phyloP scores from a whole-genome alignment of 2,113 vertebrate genomes.

The Sander lucioperca region DNA sequence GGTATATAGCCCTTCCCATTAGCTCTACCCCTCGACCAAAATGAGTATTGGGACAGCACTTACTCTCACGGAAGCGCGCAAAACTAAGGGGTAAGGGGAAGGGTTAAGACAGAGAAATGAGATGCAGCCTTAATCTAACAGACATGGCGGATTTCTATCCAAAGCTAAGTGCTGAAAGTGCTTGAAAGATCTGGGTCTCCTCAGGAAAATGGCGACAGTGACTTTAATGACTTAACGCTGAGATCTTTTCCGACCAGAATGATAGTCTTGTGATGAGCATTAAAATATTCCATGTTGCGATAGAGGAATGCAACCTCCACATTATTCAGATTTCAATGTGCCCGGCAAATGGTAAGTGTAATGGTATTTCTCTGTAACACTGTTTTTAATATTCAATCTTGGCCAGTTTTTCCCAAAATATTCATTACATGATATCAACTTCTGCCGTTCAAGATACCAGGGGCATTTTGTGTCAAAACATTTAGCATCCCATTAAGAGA shows the following conservation, averaged over 20 bases:
- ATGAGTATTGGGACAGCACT: too few relatives aligned
- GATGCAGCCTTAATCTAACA: background rate
- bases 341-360: background rate
- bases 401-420: background rate
- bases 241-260: background rate
- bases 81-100: too few relatives aligned
- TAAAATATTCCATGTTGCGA: background rate
- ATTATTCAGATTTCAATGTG: background rate
- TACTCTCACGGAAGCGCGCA: too few relatives aligned
- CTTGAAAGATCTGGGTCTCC: background rate
- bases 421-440: background rate
- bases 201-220: background rate
- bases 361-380: background rate
- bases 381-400: background rate
- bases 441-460: background rate
- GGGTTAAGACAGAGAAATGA: too few relatives aligned
- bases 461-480: background rate
- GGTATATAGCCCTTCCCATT: too few relatives aligned
- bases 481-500: background rate
- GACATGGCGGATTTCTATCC: background rate
- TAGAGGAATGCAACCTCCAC: background rate
- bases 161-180: background rate
- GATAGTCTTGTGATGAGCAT: background rate
- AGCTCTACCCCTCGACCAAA: too few relatives aligned
- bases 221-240: background rate